These are phyloP conservation scores for Oncopodura yosiiana DNA, from an alignment of 1,140 invertebrate genomes.

Conservation along the genomic window DNA sequence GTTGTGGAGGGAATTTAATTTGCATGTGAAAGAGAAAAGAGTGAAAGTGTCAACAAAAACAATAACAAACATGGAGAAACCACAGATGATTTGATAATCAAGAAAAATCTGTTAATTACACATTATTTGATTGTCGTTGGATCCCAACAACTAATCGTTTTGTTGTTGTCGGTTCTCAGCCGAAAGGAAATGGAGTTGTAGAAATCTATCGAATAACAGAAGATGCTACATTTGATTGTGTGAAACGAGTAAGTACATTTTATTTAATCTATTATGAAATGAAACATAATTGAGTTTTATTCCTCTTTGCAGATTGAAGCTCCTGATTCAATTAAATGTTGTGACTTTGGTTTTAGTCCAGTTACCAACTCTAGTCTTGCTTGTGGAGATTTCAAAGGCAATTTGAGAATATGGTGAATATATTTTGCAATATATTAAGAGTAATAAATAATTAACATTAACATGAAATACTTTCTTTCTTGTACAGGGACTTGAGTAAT, in stretches of 20 bases:
- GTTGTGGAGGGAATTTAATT: not conserved
- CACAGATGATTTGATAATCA: conserved; percentile 81
- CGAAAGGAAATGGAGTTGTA: conserved; percentile 70
- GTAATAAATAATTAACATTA: not conserved
- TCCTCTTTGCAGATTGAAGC: conserved; percentile 56
- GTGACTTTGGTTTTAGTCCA: conserved; percentile 79
- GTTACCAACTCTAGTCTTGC: conserved; percentile 68
- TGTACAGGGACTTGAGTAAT: conserved; percentile 64
- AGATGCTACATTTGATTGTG: conserved; percentile 59
- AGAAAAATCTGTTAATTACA: conserved; percentile 72
- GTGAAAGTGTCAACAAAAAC: not conserved
- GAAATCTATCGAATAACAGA: conserved; percentile 89
- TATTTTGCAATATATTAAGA: not conserved
- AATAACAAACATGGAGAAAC: conserved; percentile 55
- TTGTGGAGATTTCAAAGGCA: conserved; percentile 83
- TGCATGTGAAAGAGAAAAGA: too few relatives aligned
- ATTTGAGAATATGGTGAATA: conserved; percentile 66
- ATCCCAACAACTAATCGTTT: conserved; percentile 87
- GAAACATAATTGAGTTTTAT: too few relatives aligned
- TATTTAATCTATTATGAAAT: not conserved
- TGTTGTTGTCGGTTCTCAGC: conserved; percentile 71
- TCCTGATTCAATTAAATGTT: conserved; percentile 78
- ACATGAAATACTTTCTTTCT: not conserved
- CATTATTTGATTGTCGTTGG: conserved; percentile 87
- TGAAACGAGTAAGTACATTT: conserved; percentile 49